These are phyloP conservation scores for Dendrolimus punctatus DNA, from an alignment of 1,140 invertebrate genomes.

Conservation along the genomic window DNA sequence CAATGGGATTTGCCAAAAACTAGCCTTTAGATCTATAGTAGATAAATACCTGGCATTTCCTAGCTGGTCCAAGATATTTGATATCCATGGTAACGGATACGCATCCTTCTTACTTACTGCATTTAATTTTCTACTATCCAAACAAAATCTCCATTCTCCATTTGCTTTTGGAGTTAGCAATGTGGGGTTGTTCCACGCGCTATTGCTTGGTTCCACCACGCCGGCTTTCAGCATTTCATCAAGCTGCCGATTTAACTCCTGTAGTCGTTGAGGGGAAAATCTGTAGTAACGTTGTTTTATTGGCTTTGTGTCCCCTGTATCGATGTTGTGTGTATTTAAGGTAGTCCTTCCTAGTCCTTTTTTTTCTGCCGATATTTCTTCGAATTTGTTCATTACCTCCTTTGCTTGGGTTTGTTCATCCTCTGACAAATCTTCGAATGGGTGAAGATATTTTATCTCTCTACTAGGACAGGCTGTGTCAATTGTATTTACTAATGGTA, in stretches of 20 bases:
- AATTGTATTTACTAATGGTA: no score
- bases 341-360: constrained; percentile 17
- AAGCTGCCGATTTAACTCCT: constrained; percentile 4
- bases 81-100: constrained; percentile 27
- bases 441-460: no score
- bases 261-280: constrained; percentile 8
- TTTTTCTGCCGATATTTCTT: no score
- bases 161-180: constrained; percentile 8
- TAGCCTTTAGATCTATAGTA: constrained; percentile 34
- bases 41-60: constrained; percentile 31
- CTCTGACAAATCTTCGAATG: no score
- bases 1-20: constrained; percentile 47
- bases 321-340: constrained; percentile 16
- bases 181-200: constrained; percentile 9
- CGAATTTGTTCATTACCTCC: no score
- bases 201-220: constrained; percentile 9
- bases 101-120: constrained; percentile 27
- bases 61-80: constrained; percentile 29
- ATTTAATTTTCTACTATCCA: constrained; percentile 30
- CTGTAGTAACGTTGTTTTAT: constrained; percentile 22
- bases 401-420: no score
- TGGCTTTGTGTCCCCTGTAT: constrained; percentile 17
- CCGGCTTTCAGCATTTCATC: constrained; percentile 9
- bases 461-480: no score
- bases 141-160: constrained; percentile 7